Conservation (phyloP, 2,888 invertebrate genomes). For the Dysmachus trigonus region DNA sequence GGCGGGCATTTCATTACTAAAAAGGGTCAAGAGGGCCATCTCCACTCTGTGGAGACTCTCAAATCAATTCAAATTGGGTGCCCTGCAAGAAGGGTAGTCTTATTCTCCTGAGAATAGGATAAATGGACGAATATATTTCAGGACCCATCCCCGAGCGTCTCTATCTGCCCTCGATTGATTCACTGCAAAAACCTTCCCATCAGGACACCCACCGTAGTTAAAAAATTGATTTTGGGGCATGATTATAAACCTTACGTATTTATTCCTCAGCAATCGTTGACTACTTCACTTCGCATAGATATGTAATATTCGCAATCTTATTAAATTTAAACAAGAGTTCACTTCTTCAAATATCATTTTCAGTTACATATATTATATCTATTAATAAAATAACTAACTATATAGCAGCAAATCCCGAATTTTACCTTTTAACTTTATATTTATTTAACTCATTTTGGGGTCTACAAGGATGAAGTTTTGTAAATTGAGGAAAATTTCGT, state of each 20-base stretch:
- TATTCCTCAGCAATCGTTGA: neutral
- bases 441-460: too few relatives aligned
- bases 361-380: too few relatives aligned
- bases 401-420: too few relatives aligned
- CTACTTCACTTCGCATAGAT: neutral
- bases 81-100: neutral
- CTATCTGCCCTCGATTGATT: neutral
- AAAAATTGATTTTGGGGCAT: neutral
- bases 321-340: too few relatives aligned
- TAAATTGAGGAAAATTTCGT: too few relatives aligned
- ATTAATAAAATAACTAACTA: too few relatives aligned
- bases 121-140: neutral
- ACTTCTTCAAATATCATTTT: too few relatives aligned
- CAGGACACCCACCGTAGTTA: neutral
- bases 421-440: too few relatives aligned
- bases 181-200: neutral
- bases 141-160: neutral
- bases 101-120: neutral
- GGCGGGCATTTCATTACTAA: neutral
- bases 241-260: neutral
- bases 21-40: neutral
- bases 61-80: neutral
- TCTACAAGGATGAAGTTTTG: too few relatives aligned
- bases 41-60: neutral
- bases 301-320: neutral